These are phyloP conservation scores for Monodelphis domestica DNA, from an alignment of 2,797 vertebrate species.

Conservation along the genomic window DNA sequence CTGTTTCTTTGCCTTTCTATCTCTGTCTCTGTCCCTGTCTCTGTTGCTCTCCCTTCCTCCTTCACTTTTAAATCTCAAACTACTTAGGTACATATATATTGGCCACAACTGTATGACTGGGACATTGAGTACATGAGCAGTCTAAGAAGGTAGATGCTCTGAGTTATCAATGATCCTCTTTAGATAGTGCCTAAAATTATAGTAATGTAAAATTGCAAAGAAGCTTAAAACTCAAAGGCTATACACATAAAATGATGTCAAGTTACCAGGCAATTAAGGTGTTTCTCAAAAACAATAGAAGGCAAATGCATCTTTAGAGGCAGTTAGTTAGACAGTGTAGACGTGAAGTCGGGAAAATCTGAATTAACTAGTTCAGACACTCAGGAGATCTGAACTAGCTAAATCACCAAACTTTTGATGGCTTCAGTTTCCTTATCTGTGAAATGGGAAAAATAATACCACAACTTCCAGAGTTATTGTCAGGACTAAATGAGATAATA, in stretches of 20 bases:
- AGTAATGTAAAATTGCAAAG: constrained; percentile 8
- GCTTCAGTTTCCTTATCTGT: too few relatives aligned
- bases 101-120: not conserved
- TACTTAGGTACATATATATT: not conserved
- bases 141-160: not conserved
- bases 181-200: not conserved
- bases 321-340: not conserved
- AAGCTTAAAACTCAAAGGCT: constrained; percentile 4
- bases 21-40: not conserved
- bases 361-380: not conserved
- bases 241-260: not conserved
- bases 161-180: not conserved
- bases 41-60: too few relatives aligned
- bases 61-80: not conserved
- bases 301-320: not conserved
- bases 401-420: too few relatives aligned
- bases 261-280: constrained; percentile 3
- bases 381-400: not conserved
- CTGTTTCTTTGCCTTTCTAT: not conserved
- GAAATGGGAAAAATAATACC: not conserved
- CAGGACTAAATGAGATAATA: too few relatives aligned
- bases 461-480: not conserved
- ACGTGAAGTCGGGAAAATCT: not conserved
- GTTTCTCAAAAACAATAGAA: constrained; percentile 40
- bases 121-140: not conserved